Conservation (phyloP, 2,113 vertebrate genomes). For the Prunella fulvescens region DNA sequence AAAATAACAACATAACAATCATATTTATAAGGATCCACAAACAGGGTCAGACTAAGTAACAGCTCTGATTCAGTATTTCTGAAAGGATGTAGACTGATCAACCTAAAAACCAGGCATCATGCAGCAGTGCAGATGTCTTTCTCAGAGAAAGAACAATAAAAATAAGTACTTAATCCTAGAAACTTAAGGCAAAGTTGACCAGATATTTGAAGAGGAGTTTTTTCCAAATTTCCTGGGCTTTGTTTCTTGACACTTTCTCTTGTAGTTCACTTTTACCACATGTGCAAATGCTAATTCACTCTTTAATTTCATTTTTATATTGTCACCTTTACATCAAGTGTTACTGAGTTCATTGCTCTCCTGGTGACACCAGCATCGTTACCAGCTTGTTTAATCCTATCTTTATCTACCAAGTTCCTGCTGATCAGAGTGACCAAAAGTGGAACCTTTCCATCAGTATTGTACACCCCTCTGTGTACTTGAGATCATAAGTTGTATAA, state of each 20-base stretch:
- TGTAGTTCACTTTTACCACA: background rate
- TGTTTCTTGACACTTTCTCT: background rate
- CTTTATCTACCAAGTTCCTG: background rate
- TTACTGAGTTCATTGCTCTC: background rate
- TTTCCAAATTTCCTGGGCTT: background rate
- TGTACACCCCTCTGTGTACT: background rate
- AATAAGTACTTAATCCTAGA: background rate
- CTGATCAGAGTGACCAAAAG: background rate
- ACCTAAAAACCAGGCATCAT: background rate
- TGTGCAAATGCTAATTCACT: background rate
- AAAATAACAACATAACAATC: background rate
- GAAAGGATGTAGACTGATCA: background rate
- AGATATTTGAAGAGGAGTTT: background rate
- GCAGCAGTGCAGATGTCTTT: background rate
- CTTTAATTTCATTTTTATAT: background rate
- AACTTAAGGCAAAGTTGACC: background rate
- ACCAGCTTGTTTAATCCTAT: background rate
- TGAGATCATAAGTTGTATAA: accelerated
- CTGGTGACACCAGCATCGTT: background rate
- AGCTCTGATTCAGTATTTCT: background rate
- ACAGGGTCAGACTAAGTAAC: background rate
- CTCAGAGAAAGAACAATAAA: background rate
- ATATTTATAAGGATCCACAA: background rate
- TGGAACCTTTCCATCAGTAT: background rate
- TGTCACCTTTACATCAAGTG: background rate